Evolutionary conservation across 2,888 invertebrate genomes (phyloP).

Genomic region (Lepetodrilus schrolli): DNA sequence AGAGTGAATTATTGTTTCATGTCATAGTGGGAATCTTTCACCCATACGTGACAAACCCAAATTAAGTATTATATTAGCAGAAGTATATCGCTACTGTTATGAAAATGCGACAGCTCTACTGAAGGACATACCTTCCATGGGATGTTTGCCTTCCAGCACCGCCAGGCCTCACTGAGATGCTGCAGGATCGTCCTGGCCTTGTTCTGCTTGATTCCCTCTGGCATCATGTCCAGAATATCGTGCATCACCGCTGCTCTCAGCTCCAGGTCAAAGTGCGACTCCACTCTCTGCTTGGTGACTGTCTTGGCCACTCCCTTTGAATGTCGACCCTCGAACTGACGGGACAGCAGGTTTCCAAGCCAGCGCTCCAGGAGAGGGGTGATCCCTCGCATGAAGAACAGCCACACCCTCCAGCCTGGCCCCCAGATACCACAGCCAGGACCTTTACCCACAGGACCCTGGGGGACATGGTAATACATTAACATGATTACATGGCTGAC

Average conservation of each 20-base stretch:
- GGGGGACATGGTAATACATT: too few species aligned
- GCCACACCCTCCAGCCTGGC: slow-evolving; percentile 99
- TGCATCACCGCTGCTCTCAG: slow-evolving; percentile 91
- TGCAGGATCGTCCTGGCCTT: slow-evolving; percentile 99
- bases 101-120: too few species aligned
- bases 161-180: slow-evolving; percentile 98
- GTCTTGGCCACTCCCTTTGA: slow-evolving; percentile 99
- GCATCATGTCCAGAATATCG: slow-evolving; percentile 99
- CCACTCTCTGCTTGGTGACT: slow-evolving; percentile 99
- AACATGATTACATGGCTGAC: too few species aligned
- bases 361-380: slow-evolving; percentile 97
- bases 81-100: too few species aligned
- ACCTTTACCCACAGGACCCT: slow-evolving; percentile 98
- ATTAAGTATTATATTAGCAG: too few species aligned
- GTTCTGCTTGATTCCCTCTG: slow-evolving; percentile 99
- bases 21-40: too few species aligned
- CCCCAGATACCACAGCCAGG: slow-evolving; percentile 99
- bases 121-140: slow-evolving; percentile 91
- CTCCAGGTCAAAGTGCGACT: slow-evolving; percentile 99
- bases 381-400: slow-evolving; percentile 99
- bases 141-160: slow-evolving; percentile 99
- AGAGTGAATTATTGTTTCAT: too few species aligned
- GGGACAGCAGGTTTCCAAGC: slow-evolving; percentile 98
- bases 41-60: too few species aligned
- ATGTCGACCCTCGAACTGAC: slow-evolving; percentile 99